Base-by-base conservation (phyloP, 2,113 vertebrate genomes). In the Sprattus sprattus region DNA sequence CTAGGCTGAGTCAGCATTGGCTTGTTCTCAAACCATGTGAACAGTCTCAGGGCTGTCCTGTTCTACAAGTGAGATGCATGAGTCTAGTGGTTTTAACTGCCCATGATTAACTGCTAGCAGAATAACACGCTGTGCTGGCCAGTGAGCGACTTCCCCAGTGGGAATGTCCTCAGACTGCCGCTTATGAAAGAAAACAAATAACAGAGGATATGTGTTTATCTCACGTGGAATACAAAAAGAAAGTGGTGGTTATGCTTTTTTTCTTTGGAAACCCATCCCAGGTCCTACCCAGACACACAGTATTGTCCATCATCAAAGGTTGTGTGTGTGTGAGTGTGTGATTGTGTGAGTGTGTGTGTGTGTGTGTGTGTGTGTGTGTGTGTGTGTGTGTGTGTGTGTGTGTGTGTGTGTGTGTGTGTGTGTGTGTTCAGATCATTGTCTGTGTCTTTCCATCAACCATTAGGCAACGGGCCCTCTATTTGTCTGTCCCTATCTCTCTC, bases 301-400 rank as follows among this genome's bases (percentile, higher is more conserved):
- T 22, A 64, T 64, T 64, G 57, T 64, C 57, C 57, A 64, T 64
- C 57, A 64, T 8, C 9, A 22, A n/a, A 85, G 88, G 89, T 89
- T 88, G 89, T 64, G 22, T 84, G 54, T 45, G 54, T 85, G 6
- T 67, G 22, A 45, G 91, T 89, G 22, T 91, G 84, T 81, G 0
- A 84, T 20, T 16, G n/a, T 86, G 82, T 45, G 49, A n/a, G n/a
- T 86, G 88, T 90, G 90, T 88, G 89, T 64, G 20, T 84, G 54
- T 45, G 54, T 67, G 49, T 83, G 54, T 60, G 91, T 89, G 22
- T 91, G 84, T 81, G 0, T 85, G n/a, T 16, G n/a, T 86, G 82
- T 45, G 49, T 82, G n/a, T 45, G 54, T 85, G 6, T 67, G 22
- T 71, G 64, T 71, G 64, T 71, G 64, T 67, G 64, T 25, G 22